phyloP scores from a whole-genome alignment of 1,140 invertebrate genomes.

The Melipona quadrifasciata region DNA sequence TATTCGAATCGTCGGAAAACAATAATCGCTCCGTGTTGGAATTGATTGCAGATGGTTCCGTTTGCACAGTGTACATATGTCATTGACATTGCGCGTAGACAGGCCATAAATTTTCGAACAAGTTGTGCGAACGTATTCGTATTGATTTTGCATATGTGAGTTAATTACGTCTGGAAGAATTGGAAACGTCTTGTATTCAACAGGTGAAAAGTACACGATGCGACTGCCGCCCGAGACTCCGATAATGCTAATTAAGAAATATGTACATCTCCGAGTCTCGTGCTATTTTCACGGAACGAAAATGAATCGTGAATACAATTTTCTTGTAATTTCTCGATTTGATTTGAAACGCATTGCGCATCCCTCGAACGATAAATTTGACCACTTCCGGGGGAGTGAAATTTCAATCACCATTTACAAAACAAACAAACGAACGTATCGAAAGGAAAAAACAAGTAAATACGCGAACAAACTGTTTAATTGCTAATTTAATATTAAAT shows the following conservation, averaged over 20 bases:
- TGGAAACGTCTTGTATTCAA: neutral
- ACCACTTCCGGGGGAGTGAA: too few species aligned
- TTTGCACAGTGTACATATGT: neutral
- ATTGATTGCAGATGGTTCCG: neutral
- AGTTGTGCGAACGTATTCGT: neutral
- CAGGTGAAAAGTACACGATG: neutral
- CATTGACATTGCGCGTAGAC: neutral
- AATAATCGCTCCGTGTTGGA: slow-evolving; percentile 4
- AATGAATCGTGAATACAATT: too few species aligned
- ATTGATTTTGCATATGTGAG: neutral
- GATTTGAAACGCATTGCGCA: too few species aligned
- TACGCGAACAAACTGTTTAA: neutral
- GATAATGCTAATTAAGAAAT: neutral
- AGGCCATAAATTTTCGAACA: neutral
- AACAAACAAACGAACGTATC: too few species aligned
- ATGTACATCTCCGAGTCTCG: too few species aligned
- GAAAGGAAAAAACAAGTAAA: neutral
- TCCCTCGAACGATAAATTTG: neutral
- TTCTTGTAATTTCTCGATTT: too few species aligned
- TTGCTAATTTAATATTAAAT: neutral
- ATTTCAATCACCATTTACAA: neutral
- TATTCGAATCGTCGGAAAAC: slow-evolving; percentile 22
- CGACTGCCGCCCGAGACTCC: neutral
- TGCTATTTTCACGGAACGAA: neutral
- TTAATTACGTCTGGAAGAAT: neutral